phyloP scores from a whole-genome alignment of 2,113 vertebrate species.

The Bos taurus region DNA sequence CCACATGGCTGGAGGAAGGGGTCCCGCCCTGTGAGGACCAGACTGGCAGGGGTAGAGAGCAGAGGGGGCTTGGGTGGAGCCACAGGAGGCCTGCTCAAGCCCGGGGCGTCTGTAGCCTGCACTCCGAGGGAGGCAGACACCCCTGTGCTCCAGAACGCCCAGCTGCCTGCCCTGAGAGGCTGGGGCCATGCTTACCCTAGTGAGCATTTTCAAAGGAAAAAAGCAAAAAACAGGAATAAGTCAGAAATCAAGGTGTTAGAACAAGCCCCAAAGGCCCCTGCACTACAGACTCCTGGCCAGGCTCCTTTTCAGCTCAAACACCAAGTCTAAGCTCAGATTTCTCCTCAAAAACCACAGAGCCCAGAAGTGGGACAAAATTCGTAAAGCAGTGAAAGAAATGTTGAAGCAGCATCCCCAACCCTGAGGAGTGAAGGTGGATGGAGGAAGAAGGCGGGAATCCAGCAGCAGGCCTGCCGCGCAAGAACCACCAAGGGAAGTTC shows the following conservation, averaged over 20 bases:
- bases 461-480: background rate
- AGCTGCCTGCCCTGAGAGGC: background rate
- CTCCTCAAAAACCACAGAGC: background rate
- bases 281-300: background rate
- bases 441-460: fast-evolving
- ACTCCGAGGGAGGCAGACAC: background rate
- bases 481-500: fast-evolving
- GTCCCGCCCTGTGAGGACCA: too few species aligned
- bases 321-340: background rate
- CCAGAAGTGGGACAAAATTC: background rate
- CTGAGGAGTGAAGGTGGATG: background rate
- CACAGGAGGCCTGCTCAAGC: background rate
- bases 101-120: background rate
- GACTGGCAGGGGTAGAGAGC: background rate
- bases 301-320: background rate
- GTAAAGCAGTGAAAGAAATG: too few species aligned
- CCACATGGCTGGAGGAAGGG: background rate
- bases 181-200: background rate
- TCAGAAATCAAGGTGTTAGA: background rate
- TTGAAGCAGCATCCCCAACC: background rate
- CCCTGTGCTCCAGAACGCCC: background rate
- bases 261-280: background rate
- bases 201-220: background rate
- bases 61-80: background rate
- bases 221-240: background rate